Evolutionary conservation across 1,140 invertebrate species (phyloP), one percentile per base, ranked within the genome.

Genomic region (Drosophila parvula): DNA sequence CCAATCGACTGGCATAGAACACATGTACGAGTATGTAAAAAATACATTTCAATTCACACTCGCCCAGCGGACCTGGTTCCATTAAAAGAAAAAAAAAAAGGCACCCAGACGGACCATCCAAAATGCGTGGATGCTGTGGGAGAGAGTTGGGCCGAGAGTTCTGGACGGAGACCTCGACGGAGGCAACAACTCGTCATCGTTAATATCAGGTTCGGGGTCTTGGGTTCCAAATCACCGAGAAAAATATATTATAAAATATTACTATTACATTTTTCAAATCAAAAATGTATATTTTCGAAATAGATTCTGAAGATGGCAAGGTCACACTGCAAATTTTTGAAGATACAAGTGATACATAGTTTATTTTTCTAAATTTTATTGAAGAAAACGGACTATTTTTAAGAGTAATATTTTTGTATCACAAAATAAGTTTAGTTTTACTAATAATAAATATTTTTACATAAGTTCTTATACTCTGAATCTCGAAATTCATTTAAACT

Each of bases 21-120:
- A 73, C 69, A 82, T 82, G 83, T 81, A 85, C 65, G 62, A 36
- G 65, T 69, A 69, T 69, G 65, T 67, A 86, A 86, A 73, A 83
- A 61, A 78, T 65, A 75, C 83, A 88, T 88, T 88, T 89, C 61
- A 88, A 88, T 88, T 88, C 83, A 88, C 83, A 88, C 83, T 86
- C 40, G 30, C 8, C 51, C 63, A 43, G 27, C 18, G 43, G 32
- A 41, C 43, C 43, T 47, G 65, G 68, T 48, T 59, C 65, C 69
- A 71, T 71, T 71, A 71, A 60, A 63, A 65, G 44, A 34, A 30
- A 68, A 68, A 48, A 58, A 59, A 44, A 34, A 22, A 22, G 22
- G 34, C 57, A 48, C 50, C 74, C 74, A 57, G 75, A 69, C 75
- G 60, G n/a, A 68, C 38, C 62, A 73, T 70, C 56, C 27, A 60